Conservation (phyloP, 2,797 vertebrate genomes). For the Danio tinwini region DNA sequence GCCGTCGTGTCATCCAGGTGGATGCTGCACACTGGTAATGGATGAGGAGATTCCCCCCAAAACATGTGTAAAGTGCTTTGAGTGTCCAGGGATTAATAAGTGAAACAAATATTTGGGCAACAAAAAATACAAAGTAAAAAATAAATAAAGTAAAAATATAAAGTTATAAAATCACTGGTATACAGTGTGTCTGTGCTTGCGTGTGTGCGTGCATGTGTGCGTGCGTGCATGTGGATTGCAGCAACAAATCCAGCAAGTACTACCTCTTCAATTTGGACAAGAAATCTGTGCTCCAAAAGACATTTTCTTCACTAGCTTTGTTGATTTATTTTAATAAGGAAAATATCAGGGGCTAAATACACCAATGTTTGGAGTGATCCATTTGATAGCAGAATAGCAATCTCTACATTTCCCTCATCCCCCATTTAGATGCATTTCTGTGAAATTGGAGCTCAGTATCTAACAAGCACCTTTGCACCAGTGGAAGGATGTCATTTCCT, state of each 20-base stretch:
- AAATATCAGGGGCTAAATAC: neutral
- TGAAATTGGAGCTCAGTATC: constrained; percentile 32
- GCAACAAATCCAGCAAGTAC: neutral
- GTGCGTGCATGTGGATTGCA: too few relatives aligned
- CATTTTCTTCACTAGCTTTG: neutral
- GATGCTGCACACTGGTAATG: too few relatives aligned
- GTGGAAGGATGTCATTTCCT: constrained; percentile 5
- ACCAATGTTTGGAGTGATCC: neutral
- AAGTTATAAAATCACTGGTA: neutral
- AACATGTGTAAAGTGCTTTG: too few relatives aligned
- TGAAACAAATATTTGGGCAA: neutral
- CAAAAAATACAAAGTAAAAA: too few relatives aligned
- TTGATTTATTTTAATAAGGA: neutral
- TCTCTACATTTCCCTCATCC: neutral
- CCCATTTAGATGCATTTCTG: neutral
- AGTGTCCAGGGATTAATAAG: too few relatives aligned
- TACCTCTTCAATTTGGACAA: neutral
- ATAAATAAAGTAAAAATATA: too few relatives aligned
- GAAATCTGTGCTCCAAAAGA: neutral
- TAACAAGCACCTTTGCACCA: neutral
- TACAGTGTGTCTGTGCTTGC: neutral
- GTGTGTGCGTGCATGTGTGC: too few relatives aligned
- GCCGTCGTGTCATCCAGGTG: too few relatives aligned
- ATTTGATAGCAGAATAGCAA: neutral
- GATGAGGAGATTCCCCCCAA: too few relatives aligned